These are phyloP conservation scores for Dynastes maya DNA, from an alignment of 2,888 invertebrate genomes.

Conservation along the genomic window DNA sequence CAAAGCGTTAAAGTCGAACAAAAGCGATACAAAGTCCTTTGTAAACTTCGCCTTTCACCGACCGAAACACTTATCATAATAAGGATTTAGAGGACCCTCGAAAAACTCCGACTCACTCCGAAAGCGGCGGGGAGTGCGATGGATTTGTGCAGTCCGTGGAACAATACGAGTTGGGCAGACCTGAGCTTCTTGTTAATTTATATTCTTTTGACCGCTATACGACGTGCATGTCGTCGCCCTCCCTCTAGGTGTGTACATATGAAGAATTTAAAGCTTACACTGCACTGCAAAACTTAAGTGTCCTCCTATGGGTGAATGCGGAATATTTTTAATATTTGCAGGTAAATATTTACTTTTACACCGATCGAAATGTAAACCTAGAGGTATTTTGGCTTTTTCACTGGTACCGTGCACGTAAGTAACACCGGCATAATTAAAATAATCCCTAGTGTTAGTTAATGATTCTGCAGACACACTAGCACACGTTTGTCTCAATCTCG, in stretches of 20 bases:
- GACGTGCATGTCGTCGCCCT: background rate
- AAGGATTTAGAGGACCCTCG: conserved; percentile 40
- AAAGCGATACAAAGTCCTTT: conserved; percentile 40
- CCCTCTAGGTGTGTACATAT: background rate
- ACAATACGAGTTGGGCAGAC: background rate
- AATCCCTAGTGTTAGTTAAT: too few species aligned
- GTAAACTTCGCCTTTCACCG: conserved; percentile 44
- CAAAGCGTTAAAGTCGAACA: conserved; percentile 31
- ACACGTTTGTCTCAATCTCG: too few species aligned
- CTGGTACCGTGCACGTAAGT: too few species aligned
- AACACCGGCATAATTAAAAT: too few species aligned
- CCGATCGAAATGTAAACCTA: too few species aligned
- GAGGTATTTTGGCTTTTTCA: too few species aligned
- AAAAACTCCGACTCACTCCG: background rate
- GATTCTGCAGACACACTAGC: too few species aligned
- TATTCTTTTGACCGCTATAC: conserved; percentile 3
- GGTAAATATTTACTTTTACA: too few species aligned
- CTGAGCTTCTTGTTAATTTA: conserved; percentile 20
- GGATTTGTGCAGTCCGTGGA: conserved; percentile 5
- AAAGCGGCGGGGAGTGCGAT: background rate
- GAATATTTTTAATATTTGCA: too few species aligned
- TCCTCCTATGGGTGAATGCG: background rate
- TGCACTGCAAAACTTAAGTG: background rate
- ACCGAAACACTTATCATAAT: conserved; percentile 44
- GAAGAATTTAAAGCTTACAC: background rate